Evolutionary conservation across 2,113 vertebrate genomes (phyloP).

Genomic region (Anas platyrhynchos): DNA sequence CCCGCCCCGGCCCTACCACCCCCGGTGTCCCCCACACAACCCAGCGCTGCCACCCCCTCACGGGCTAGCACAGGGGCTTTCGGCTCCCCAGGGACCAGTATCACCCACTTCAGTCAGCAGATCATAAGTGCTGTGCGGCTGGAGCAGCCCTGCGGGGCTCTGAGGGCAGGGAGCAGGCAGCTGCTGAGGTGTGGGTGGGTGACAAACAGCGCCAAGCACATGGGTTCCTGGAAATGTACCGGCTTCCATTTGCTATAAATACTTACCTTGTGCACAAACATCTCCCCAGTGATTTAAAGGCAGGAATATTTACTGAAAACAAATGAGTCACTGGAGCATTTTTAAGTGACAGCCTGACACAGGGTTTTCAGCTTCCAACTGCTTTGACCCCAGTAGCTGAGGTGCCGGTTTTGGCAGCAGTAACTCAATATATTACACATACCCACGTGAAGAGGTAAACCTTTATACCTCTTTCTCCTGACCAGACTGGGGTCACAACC

Average conservation of each 20-base stretch:
- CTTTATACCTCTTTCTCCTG: background rate
- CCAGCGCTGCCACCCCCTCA: background rate
- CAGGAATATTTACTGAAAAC: background rate
- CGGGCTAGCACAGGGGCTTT: rapidly evolving
- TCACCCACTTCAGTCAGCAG: background rate
- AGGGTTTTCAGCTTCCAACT: rapidly evolving
- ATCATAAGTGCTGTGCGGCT: rapidly evolving
- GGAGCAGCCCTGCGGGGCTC: rapidly evolving
- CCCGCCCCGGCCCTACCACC: no score
- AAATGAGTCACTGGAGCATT: rapidly evolving
- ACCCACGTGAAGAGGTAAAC: rapidly evolving
- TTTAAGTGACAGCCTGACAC: background rate
- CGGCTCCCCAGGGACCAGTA: rapidly evolving
- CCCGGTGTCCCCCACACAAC: rapidly evolving
- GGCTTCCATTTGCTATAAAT: background rate
- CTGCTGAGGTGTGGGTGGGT: rapidly evolving
- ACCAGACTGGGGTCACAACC: background rate
- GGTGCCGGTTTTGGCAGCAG: no score
- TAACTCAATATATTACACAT: rapidly evolving
- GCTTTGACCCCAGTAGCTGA: background rate
- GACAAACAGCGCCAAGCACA: rapidly evolving
- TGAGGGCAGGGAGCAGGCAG: rapidly evolving
- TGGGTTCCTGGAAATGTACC: background rate
- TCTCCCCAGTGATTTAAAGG: background rate
- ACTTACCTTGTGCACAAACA: background rate